These are phyloP conservation scores for Arctocebus calabarensis DNA, from an alignment of 2,797 vertebrate species.

Conservation along the genomic window DNA sequence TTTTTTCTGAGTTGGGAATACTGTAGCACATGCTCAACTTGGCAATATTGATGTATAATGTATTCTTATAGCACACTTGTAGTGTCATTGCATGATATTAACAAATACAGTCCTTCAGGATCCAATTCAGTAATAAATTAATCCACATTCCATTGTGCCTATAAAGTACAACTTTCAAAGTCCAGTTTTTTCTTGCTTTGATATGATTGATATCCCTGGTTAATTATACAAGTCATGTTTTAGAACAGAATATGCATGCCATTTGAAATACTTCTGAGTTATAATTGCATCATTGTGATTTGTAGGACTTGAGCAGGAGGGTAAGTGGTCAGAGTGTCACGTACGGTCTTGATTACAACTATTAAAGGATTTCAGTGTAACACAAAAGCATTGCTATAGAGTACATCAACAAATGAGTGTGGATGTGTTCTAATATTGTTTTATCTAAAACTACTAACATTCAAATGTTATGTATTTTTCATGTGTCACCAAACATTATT, in stretches of 20 bases:
- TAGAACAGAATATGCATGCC: not conserved
- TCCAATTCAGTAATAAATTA: not conserved
- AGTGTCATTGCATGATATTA: not conserved
- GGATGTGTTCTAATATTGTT: not conserved
- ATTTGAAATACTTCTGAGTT: not conserved
- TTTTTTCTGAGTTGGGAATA: not conserved
- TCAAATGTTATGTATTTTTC: slow-evolving; percentile 35
- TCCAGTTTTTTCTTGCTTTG: not conserved
- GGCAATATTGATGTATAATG: not conserved
- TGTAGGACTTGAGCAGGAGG: not conserved
- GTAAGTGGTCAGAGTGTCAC: not conserved
- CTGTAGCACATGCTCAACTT: not conserved
- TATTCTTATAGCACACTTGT: not conserved
- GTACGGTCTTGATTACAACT: not conserved
- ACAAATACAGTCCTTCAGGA: not conserved
- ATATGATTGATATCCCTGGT: not conserved
- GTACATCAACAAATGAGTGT: not conserved
- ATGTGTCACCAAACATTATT: not conserved
- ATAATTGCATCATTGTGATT: not conserved
- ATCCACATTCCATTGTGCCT: not conserved
- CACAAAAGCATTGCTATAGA: not conserved
- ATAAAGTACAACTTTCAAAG: not conserved
- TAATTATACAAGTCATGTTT: not conserved
- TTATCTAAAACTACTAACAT: slow-evolving; percentile 15
- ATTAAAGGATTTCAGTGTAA: not conserved